phyloP scores from a whole-genome alignment of 2,888 invertebrate species.

The Drosophila affinis region DNA sequence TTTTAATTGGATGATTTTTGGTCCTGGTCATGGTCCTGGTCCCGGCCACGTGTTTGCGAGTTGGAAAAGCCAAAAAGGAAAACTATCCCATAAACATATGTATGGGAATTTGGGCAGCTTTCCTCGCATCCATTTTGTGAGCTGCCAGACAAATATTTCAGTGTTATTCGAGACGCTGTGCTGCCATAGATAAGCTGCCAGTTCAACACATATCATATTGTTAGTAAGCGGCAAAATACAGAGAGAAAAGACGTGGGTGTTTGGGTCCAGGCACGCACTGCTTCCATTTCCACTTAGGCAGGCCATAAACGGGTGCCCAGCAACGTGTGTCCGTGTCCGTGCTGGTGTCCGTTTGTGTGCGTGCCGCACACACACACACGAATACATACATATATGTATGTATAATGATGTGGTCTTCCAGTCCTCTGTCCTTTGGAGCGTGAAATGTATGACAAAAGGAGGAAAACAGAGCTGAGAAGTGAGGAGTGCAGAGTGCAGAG shows the following conservation, averaged over 20 bases:
- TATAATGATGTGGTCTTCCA: constrained; percentile 75
- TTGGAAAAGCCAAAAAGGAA: constrained; percentile 50
- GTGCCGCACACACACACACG: constrained; percentile 28
- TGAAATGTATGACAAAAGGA: constrained; percentile 77
- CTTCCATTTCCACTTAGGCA: constrained; percentile 41
- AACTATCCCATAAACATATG: constrained; percentile 49
- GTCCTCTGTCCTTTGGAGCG: constrained; percentile 67
- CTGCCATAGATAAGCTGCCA: constrained; percentile 65
- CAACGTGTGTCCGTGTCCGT: constrained; percentile 16
- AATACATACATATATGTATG: constrained; percentile 24
- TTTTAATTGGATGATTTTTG: constrained; percentile 76
- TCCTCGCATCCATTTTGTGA: constrained; percentile 45
- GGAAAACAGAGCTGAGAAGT: constrained; percentile 31
- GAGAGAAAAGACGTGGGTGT: constrained; percentile 26
- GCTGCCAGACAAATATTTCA: constrained; percentile 63
- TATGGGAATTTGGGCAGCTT: constrained; percentile 41
- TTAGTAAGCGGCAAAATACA: not conserved
- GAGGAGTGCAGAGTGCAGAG: constrained; percentile 3
- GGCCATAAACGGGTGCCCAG: constrained; percentile 34
- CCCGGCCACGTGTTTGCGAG: constrained; percentile 60
- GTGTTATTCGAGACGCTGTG: constrained; percentile 50
- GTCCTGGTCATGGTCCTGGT: constrained; percentile 33
- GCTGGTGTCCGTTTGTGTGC: constrained; percentile 17
- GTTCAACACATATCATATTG: constrained; percentile 45
- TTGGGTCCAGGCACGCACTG: constrained; percentile 46